These are phyloP conservation scores for Prosapia bicincta DNA, from an alignment of 2,888 invertebrate genomes.

Conservation along the genomic window DNA sequence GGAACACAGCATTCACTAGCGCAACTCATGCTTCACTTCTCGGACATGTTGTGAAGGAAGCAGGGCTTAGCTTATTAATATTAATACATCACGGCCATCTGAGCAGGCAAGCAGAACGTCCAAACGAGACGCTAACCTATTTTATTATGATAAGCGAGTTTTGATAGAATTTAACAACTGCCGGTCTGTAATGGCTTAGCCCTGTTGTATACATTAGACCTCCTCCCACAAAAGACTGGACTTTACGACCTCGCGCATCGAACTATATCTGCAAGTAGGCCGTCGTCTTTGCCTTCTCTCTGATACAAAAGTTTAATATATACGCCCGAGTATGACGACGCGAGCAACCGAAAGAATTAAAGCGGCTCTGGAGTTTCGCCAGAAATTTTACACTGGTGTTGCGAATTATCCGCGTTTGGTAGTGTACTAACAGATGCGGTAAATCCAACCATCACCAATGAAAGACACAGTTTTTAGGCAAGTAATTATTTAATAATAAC, in stretches of 20 bases:
- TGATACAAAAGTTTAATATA: not conserved
- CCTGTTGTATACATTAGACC: not conserved
- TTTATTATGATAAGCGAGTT: conserved; percentile 22
- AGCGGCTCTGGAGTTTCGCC: not conserved
- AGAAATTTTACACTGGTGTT: no score
- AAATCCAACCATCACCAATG: no score
- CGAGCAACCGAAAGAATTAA: not conserved
- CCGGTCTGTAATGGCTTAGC: not conserved
- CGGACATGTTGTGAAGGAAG: not conserved
- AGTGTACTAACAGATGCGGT: no score
- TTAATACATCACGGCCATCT: conserved; percentile 1
- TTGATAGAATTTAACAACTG: conserved; percentile 16
- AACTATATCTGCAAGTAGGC: not conserved
- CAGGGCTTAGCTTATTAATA: conserved; percentile 6
- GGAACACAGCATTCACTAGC: no score
- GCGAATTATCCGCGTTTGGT: no score
- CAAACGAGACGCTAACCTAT: conserved; percentile 8
- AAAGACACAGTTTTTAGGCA: no score
- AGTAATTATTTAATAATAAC: no score
- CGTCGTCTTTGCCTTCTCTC: not conserved
- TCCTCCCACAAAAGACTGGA: not conserved
- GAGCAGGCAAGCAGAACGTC: not conserved
- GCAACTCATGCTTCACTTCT: not conserved
- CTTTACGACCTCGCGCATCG: not conserved
- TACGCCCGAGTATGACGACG: not conserved